Base-by-base conservation (phyloP, 1,140 invertebrate species). In the Nixonia krombeini region DNA sequence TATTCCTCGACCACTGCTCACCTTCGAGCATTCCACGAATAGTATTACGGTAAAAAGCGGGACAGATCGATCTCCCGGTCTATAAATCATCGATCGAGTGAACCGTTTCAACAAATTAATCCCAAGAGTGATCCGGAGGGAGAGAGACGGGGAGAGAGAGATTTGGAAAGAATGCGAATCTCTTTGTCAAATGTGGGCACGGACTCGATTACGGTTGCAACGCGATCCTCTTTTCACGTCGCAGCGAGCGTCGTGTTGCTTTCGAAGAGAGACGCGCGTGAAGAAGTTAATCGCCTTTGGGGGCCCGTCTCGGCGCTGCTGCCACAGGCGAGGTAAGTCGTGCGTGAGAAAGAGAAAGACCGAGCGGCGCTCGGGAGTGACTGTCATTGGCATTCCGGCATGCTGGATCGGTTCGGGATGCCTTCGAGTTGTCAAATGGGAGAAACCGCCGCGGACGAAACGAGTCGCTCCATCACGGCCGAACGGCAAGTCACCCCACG, bases 281-380 rank as follows among this genome's bases (percentile, higher is more conserved):
- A 63, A 55, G 41, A 58, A 58, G 55, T 66, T 58, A 66, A 66
- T 66, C 62, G 53, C 44, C 62, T 66, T 65, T 57, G 35, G 26
- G 45, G 40, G 49, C 31, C 31, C 53, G 18, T 65, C 52, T 31
- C 17, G 31, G 61, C 57, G 44, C 17, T 21, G 33, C 47, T 28
- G 25, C 25, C 4, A 9, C 9, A 26, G 25, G 25, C 25, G 25
- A 26, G 25, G 25, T 29, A 29, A 53, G 35, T 58, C 42, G 25
- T 26, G 47, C 44, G 53, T 65, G 49, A 57, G 62, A 56, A 64
- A 38, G 46, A 64, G 21, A 38, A 55, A 33, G 59, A 62, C 18
- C 55, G 45, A 58, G 28, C 44, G 46, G 17, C 17, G 28, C 45
- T 31, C 47, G 31, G 37, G 26, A 52, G 62, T 52, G 63, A 66